Percentiles rank a stretch among this genome's conserved stretches.
These are phyloP conservation scores for Latrodectus elegans DNA, from an alignment of 2,888 invertebrate species.

Conservation along the genomic window DNA sequence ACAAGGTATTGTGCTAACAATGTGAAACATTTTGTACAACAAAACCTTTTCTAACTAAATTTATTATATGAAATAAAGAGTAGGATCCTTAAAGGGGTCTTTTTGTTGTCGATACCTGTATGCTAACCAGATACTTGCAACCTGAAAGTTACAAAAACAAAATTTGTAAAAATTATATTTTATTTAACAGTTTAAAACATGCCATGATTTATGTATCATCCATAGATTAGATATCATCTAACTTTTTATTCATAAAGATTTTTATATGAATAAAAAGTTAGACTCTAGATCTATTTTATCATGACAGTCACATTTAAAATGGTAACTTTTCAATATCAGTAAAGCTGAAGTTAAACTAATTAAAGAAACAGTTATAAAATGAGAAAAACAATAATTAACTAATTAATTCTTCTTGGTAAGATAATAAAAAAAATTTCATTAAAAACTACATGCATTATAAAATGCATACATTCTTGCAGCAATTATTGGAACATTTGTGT, in stretches of 20 bases:
- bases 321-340: background rate
- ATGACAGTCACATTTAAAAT: background rate
- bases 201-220: no score
- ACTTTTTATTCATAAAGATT: background rate
- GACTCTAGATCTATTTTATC: background rate
- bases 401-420: no score
- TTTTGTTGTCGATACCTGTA: constrained; percentile 65
- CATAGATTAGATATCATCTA: no score
- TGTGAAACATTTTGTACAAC: no score
- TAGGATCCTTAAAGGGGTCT: constrained; percentile 68
- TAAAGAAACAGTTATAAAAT: background rate
- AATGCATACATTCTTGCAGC: no score
- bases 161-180: background rate
- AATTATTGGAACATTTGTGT: no score
- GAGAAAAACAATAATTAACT: no score
- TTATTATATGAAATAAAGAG: constrained; percentile 60
- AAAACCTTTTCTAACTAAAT: background rate
- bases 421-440: no score
- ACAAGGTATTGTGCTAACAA: no score
- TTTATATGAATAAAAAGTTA: background rate
- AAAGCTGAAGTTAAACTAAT: background rate
- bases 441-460: no score
- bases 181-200: no score
- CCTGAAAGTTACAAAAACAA: constrained; percentile 35
- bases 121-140: constrained; percentile 67